Evolutionary conservation across 1,140 invertebrate species (phyloP), one percentile per base, ranked within the genome.

Genomic region (Drosophila athabasca): DNA sequence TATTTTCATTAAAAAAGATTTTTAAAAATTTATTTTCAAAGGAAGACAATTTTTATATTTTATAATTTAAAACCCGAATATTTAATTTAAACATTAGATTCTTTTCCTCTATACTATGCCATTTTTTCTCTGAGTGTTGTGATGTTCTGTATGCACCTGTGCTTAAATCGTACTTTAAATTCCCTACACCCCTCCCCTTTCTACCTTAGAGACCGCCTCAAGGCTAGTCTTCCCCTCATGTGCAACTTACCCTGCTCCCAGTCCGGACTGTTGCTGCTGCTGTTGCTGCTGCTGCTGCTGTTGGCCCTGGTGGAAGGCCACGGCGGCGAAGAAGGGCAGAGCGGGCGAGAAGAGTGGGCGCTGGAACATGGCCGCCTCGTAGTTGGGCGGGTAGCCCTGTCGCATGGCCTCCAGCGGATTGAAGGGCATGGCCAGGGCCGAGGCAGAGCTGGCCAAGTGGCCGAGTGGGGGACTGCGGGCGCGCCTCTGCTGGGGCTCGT

Each of bases 401-500:
- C 90, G 77, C 78, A 91, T 91, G 11, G 70, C 85, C 59, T 94
- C 91, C 72, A 94, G 93, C 50, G 93, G 92, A 55, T 92, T 92
- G 46, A 90, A 87, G 55, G 90, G 88, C 55, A 91, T 70, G n/a
- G 90, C 89, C 57, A 90, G 44, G 1, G 62, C 74, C 6, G 65
- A 61, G 35, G 46, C 61, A 5, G 79, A 55, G 22, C 59, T 61
- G 3, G 62, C 39, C 45, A 87, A 39, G 13, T 70, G 67, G 0
- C 93, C 93, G 92, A 93, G 89, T 87, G 93, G 74, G 0, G 72
- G 76, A 58, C 71, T 87, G 13, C 82, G 64, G 53, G 61, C 29
- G 74, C 93, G 88, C 7, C 71, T 53, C 9, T 74, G 70, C 92
- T 94, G 93, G 2, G 95, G 95, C 19, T 95, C 94, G 90, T 97